A percentile compares a stretch with the other conserved stretches of the same genome.
Evolutionary conservation across 2,797 vertebrate species (phyloP).

Genomic region (Pseudochaenichthys georgianus): DNA sequence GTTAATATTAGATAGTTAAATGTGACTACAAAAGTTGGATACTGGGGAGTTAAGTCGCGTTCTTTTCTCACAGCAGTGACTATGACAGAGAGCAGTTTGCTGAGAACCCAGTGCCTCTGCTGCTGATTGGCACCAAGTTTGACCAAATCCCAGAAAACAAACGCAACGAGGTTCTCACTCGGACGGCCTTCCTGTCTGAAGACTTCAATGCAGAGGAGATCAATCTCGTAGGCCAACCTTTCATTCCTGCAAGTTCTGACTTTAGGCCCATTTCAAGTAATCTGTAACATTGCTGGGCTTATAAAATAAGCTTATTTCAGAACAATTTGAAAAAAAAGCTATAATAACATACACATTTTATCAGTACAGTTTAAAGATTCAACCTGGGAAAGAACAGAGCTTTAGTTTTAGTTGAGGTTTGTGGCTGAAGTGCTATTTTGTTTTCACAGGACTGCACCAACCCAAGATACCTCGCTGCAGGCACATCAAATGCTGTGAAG

Average conservation of each 20-base stretch:
- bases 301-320: not conserved
- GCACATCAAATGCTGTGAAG: constrained; percentile 98
- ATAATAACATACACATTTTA: not conserved
- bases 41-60: not conserved
- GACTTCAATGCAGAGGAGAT: constrained; percentile 99
- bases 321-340: not conserved
- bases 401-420: not conserved
- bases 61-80: constrained; percentile 82
- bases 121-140: constrained; percentile 97
- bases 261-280: not conserved
- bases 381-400: not conserved
- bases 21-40: not conserved
- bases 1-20: not conserved
- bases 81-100: constrained; percentile 97
- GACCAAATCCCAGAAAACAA: constrained; percentile 97
- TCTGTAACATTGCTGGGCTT: not conserved
- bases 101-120: constrained; percentile 94
- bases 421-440: constrained; percentile 26
- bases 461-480: constrained; percentile 94
- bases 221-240: constrained; percentile 87
- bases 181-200: constrained; percentile 96
- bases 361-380: not conserved
- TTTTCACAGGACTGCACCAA: constrained; percentile 94
- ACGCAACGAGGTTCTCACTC: constrained; percentile 92
- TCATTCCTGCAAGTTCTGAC: not conserved